Conservation (phyloP, 1,140 invertebrate species). For the Leptinotarsa defecta region DNA sequence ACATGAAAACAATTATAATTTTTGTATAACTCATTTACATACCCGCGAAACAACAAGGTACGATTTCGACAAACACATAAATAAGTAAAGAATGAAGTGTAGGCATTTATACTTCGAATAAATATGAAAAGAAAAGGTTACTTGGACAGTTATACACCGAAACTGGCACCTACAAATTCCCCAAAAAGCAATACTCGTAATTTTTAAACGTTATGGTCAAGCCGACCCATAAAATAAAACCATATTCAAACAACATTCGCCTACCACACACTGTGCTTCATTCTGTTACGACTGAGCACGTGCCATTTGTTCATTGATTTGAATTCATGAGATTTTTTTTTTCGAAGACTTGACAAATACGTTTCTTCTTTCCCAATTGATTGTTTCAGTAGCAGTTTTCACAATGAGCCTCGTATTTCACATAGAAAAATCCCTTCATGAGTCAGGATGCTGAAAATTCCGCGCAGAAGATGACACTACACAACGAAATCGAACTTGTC, state of each 20-base stretch:
- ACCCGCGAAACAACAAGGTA: neutral
- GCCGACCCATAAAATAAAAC: conserved; percentile 22
- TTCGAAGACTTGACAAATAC: no score
- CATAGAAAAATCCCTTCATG: no score
- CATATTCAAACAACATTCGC: conserved; percentile 22
- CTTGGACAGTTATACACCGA: conserved; percentile 18
- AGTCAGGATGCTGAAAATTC: no score
- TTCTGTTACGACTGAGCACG: conserved; percentile 21
- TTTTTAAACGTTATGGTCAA: conserved; percentile 28
- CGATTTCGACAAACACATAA: conserved; percentile 9
- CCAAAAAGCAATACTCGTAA: conserved; percentile 30
- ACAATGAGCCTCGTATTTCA: no score
- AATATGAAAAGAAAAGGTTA: conserved; percentile 23
- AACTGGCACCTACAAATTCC: conserved; percentile 27
- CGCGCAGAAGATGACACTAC: no score
- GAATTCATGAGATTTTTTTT: no score
- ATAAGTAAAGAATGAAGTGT: conserved; percentile 22
- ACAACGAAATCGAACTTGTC: no score
- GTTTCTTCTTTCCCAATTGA: no score
- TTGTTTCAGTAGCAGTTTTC: no score
- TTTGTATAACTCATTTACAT: neutral
- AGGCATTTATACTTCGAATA: conserved; percentile 26
- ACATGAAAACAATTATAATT: conserved; percentile 12
- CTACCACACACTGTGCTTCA: conserved; percentile 26
- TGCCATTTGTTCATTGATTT: neutral